A percentile compares a stretch with the other conserved stretches of the same genome.
Evolutionary conservation across 2,113 vertebrate genomes (phyloP).

Genomic region (Eleginops maclovinus): DNA sequence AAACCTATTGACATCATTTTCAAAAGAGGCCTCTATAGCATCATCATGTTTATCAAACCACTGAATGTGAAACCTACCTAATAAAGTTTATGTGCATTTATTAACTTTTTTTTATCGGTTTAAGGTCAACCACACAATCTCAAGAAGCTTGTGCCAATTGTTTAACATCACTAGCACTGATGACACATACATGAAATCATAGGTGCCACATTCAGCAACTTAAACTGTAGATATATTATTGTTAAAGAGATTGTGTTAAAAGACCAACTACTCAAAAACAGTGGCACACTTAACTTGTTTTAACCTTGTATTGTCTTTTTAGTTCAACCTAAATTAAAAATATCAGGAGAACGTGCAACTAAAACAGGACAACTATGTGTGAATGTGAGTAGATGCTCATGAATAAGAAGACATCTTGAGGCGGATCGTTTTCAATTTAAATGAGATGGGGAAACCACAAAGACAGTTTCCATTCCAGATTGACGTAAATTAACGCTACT

Average conservation of each 20-base stretch:
- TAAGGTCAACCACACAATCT: conserved; percentile 25
- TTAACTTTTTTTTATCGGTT: not conserved
- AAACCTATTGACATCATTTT: not conserved
- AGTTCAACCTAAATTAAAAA: not conserved
- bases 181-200: not conserved
- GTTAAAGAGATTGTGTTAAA: not conserved
- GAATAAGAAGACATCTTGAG: conserved; percentile 33
- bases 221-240: not conserved
- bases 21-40: not conserved
- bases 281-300: too few relatives aligned
- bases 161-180: not conserved
- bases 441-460: too few relatives aligned
- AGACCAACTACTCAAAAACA: not conserved
- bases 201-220: not conserved
- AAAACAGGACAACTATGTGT: not conserved
- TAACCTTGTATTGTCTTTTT: too few relatives aligned
- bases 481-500: not conserved
- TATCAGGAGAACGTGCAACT: not conserved
- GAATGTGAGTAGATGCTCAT: conserved; percentile 19
- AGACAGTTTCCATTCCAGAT: too few relatives aligned
- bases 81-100: not conserved
- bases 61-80: conserved; percentile 47
- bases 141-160: conserved; percentile 36
- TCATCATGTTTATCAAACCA: conserved; percentile 41
- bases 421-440: not conserved